Conservation (phyloP, 2,888 invertebrate genomes). For the Leucophora obtusa region DNA sequence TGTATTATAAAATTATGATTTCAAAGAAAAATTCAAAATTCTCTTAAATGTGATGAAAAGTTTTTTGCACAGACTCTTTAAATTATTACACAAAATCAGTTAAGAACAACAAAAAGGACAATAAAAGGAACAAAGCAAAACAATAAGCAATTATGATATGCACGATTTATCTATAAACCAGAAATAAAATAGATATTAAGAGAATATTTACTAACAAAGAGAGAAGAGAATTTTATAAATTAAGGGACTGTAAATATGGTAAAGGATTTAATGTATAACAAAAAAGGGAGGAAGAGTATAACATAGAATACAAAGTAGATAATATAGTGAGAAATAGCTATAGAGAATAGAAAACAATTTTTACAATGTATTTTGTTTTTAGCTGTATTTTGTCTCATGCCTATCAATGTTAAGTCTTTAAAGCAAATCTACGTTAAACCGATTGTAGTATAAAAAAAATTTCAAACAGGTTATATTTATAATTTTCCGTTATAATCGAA, state of each 20-base stretch:
- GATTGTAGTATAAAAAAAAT: too few species aligned
- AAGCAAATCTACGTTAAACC: too few species aligned
- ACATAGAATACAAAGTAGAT: not conserved
- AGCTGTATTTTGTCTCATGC: too few species aligned
- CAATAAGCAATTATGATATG: slow-evolving; percentile 49
- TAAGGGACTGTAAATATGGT: not conserved
- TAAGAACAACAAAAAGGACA: slow-evolving; percentile 41
- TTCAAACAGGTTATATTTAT: too few species aligned
- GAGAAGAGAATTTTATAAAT: not conserved
- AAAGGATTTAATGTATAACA: not conserved
- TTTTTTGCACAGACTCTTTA: not conserved
- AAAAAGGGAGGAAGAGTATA: slow-evolving; percentile 1
- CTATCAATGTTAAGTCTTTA: too few species aligned
- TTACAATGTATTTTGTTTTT: not conserved
- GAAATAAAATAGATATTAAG: not conserved
- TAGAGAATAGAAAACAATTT: not conserved
- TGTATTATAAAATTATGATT: not conserved
- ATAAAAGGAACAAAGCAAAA: slow-evolving; percentile 47
- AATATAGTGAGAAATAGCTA: not conserved
- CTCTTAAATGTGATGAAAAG: not conserved
- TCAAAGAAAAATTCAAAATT: not conserved
- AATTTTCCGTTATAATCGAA: too few species aligned
- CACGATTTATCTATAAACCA: slow-evolving; percentile 47
- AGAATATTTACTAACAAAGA: not conserved
- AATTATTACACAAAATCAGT: slow-evolving; percentile 9